Percentiles rank a stretch among this genome's conserved stretches.
Evolutionary conservation across 2,797 vertebrate species (phyloP).

Genomic region (Paedocypris micromegethes): DNA sequence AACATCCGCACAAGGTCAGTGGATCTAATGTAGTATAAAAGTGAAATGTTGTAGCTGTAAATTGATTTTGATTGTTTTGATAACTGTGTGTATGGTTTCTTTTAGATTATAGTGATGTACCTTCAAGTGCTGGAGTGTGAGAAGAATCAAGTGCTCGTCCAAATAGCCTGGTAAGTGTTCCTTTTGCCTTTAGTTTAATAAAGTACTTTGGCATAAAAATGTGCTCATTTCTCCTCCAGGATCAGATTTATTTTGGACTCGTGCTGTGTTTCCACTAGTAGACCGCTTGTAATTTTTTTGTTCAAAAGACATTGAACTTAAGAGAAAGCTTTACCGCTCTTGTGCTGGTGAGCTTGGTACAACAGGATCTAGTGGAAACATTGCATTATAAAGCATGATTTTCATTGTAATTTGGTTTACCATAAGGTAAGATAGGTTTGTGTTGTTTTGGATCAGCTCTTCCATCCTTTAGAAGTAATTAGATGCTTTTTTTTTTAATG

Average conservation of each 20-base stretch:
- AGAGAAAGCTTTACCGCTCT: neutral
- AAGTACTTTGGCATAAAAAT: neutral
- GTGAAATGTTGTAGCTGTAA: too few relatives aligned
- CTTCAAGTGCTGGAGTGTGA: constrained; percentile 86
- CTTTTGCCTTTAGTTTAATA: constrained; percentile 30
- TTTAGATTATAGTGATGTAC: constrained; percentile 84
- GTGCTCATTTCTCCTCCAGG: constrained; percentile 17
- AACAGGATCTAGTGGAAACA: constrained; percentile 37
- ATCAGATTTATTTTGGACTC: constrained; percentile 33
- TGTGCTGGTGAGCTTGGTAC: constrained; percentile 7
- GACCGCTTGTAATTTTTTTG: constrained; percentile 8
- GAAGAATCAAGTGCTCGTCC: constrained; percentile 82
- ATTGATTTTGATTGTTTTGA: neutral
- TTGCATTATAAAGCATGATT: constrained; percentile 34
- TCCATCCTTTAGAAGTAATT: neutral
- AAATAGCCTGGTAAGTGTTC: constrained; percentile 82
- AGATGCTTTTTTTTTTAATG: neutral
- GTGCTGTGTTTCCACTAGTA: constrained; percentile 39
- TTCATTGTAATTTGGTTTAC: constrained; percentile 31
- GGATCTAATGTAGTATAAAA: too few relatives aligned
- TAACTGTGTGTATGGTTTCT: neutral
- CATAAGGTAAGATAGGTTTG: constrained; percentile 38
- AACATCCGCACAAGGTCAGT: constrained; percentile 86
- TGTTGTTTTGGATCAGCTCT: neutral
- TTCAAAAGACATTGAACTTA: constrained; percentile 17